Conservation (phyloP, 64 coral and sea anemone species). For the Stichodactyla mertensii region DNA sequence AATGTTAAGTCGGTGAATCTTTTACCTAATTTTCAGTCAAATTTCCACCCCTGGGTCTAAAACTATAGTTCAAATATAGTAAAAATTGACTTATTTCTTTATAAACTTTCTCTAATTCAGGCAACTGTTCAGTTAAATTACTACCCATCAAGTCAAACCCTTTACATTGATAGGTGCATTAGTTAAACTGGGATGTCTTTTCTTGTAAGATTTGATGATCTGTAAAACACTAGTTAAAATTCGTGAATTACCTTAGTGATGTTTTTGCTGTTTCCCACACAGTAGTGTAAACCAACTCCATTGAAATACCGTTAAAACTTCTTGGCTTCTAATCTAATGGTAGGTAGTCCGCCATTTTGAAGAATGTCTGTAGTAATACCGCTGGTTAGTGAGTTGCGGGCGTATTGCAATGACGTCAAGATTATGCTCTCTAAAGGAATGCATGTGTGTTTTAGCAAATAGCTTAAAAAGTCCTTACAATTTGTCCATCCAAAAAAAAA, state of each 20-base stretch:
- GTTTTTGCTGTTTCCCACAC: constrained; percentile 48
- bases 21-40: too few species aligned
- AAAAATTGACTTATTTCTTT: too few species aligned
- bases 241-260: neutral
- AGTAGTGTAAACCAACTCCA: constrained; percentile 51
- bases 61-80: too few species aligned
- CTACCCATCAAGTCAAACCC: too few species aligned
- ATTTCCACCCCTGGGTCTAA: too few species aligned
- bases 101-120: too few species aligned
- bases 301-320: neutral
- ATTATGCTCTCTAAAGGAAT: neutral
- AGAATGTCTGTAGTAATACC: neutral
- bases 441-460: neutral
- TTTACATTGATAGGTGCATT: too few species aligned
- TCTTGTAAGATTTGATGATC: too few species aligned
- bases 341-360: neutral
- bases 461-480: neutral
- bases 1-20: too few species aligned
- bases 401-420: neutral
- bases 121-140: too few species aligned
- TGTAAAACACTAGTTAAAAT: too few species aligned
- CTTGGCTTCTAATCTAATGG: neutral
- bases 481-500: neutral
- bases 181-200: too few species aligned
- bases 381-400: neutral